These are phyloP conservation scores for Emydoidea blandingii DNA, from an alignment of 2,797 vertebrate genomes.

Conservation along the genomic window DNA sequence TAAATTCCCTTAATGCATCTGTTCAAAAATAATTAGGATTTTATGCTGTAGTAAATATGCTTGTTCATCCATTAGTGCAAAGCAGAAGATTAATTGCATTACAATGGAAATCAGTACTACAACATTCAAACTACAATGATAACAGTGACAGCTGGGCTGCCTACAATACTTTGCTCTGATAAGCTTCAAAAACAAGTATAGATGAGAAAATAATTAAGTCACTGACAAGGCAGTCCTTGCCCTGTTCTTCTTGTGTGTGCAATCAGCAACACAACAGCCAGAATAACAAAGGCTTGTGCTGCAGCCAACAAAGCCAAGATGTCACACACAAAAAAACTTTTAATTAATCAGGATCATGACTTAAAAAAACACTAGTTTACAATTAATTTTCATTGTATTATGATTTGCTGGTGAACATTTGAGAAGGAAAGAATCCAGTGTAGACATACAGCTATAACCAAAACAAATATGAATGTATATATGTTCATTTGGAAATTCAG, in stretches of 20 bases:
- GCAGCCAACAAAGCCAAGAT: neutral
- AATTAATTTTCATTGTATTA: neutral
- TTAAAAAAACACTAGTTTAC: neutral
- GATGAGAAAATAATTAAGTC: slow-evolving; percentile 80
- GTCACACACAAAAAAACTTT: neutral
- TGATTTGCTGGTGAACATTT: neutral
- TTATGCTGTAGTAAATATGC: slow-evolving; percentile 84
- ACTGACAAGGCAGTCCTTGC: slow-evolving; percentile 48
- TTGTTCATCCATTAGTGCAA: slow-evolving; percentile 84
- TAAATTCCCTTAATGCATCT: slow-evolving; percentile 80
- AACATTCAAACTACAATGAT: slow-evolving; percentile 46
- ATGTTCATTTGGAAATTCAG: slow-evolving; percentile 41
- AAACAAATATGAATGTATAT: neutral
- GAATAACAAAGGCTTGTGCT: neutral
- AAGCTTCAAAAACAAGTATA: slow-evolving; percentile 74
- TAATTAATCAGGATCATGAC: neutral
- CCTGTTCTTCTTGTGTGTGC: slow-evolving; percentile 10
- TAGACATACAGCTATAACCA: neutral
- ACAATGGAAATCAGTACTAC: slow-evolving; percentile 79
- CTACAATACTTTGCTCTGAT: slow-evolving; percentile 75
- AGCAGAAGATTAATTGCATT: slow-evolving; percentile 85
- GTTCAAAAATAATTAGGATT: slow-evolving; percentile 86
- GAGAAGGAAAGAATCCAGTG: neutral
- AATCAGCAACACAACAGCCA: neutral
- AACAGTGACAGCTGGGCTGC: slow-evolving; percentile 77